Percentiles rank a stretch among this genome's conserved stretches.
Evolutionary conservation across 2,113 vertebrate species (phyloP).

Genomic region (Hassar affinis): DNA sequence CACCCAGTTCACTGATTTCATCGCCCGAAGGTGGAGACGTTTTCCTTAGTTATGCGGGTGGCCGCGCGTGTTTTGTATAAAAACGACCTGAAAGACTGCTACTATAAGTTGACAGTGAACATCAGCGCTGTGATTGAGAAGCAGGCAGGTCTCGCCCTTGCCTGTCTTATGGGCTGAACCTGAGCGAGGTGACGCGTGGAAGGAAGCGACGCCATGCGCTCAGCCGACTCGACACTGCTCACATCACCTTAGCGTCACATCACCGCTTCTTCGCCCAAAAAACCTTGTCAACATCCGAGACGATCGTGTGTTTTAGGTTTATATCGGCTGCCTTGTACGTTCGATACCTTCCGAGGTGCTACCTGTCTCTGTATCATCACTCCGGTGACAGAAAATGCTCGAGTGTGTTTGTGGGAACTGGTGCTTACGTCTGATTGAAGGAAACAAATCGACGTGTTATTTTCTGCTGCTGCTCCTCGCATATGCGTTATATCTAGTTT

Average conservation of each 20-base stretch:
- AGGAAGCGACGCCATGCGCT: constrained; percentile 31
- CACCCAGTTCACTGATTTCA: neutral
- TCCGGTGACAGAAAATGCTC: constrained; percentile 72
- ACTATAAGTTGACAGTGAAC: constrained; percentile 26
- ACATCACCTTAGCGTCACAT: constrained; percentile 17
- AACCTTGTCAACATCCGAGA: neutral
- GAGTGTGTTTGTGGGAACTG: constrained; percentile 70
- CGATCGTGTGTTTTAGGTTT: neutral
- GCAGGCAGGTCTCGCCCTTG: constrained; percentile 6
- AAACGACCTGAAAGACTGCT: neutral
- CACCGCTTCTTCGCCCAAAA: neutral
- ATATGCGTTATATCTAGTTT: constrained; percentile 82
- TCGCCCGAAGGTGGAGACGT: neutral
- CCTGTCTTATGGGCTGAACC: constrained; percentile 23
- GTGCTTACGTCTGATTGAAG: constrained; percentile 76
- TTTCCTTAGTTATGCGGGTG: neutral
- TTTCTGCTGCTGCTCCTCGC: constrained; percentile 78
- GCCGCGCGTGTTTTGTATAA: neutral
- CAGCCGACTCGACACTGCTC: neutral
- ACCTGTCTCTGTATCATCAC: constrained; percentile 1
- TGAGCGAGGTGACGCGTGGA: constrained; percentile 39
- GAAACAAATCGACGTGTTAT: constrained; percentile 77
- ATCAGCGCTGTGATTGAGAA: too few relatives aligned
- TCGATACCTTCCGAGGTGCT: neutral
- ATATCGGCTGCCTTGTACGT: neutral